Base-by-base conservation (phyloP, 2,113 vertebrate species). In the Leucopternis melanops region DNA sequence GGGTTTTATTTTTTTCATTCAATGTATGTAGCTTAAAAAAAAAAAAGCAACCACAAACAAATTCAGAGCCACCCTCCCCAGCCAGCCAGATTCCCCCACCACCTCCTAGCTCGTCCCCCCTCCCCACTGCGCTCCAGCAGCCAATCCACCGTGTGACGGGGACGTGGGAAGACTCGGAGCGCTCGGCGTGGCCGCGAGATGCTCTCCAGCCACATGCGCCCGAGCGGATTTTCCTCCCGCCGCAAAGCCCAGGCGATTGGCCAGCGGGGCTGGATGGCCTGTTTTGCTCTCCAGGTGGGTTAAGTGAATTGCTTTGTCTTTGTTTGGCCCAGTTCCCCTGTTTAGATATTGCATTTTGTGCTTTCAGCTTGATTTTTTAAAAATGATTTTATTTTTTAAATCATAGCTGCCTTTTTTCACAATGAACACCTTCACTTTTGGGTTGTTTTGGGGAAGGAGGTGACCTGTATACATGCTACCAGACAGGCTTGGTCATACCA, bases 281-380 rank as follows among this genome's bases (percentile, higher is more conserved):
- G 75, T 87, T 77, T 45, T 83, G 97, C 98, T 97, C 97, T 97
- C 97, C 98, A 98, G 98, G 98, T 98, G 98, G 98, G 98, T 98
- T 94, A 75, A 91, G 96, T 89, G 70, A 81, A 11, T 97, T 96
- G 97, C 92, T 97, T 97, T 97, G 97, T 97, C 92, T 97, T 91
- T 52, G 16, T 95, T 78, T 42, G 94, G 97, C 97, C 97, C 96
- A 97, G 65, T 20, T 89, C 71, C 95, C 86, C 91, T 52, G 14
- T 83, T 34, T 55, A 50, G 93, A 54, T 63, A 31, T 93, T 82
- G 86, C 58, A 86, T 95, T 95, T 84, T 54, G 38, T 22, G 32
- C 65, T 91, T 95, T 73, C 8, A 8, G 50, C 83, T 84, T 92
- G 27, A n/a, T 77, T 55, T 55, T 61, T 34, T 61, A 23, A 8